phyloP scores from a whole-genome alignment of 1,140 invertebrate species.

The Platorchestia sp. region DNA sequence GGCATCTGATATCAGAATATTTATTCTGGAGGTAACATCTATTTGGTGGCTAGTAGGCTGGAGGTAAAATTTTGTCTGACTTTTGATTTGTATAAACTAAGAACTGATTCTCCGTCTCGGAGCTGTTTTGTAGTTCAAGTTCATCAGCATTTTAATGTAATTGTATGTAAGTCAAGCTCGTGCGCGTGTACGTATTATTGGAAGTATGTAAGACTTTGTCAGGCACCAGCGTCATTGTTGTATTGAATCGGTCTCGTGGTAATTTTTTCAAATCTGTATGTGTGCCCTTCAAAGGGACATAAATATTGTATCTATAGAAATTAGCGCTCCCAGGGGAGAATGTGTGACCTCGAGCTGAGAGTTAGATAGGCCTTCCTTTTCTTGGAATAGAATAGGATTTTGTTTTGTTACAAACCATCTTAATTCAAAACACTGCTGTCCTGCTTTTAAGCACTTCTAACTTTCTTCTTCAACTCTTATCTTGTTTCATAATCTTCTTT shows the following conservation, averaged over 20 bases:
- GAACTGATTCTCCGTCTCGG: background rate
- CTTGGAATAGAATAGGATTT: too few species aligned
- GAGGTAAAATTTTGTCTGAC: background rate
- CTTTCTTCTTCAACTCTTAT: too few species aligned
- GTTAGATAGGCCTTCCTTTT: too few species aligned
- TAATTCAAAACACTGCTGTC: too few species aligned
- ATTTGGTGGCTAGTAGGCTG: background rate
- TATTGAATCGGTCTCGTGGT: background rate
- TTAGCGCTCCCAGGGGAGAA: too few species aligned
- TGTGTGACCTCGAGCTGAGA: too few species aligned
- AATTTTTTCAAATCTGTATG: too few species aligned
- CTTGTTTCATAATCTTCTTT: too few species aligned
- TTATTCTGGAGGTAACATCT: background rate
- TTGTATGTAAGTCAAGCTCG: background rate
- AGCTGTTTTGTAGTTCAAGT: background rate
- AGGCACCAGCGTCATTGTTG: background rate
- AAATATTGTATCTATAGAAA: too few species aligned
- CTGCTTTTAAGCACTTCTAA: too few species aligned
- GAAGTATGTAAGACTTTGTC: background rate
- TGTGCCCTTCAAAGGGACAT: too few species aligned
- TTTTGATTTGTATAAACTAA: background rate
- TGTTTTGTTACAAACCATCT: too few species aligned
- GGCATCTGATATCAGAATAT: background rate
- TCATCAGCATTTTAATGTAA: background rate
- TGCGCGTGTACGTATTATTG: background rate